These are phyloP conservation scores for Cherax destructor DNA, from an alignment of 1,140 invertebrate genomes.

Conservation along the genomic window DNA sequence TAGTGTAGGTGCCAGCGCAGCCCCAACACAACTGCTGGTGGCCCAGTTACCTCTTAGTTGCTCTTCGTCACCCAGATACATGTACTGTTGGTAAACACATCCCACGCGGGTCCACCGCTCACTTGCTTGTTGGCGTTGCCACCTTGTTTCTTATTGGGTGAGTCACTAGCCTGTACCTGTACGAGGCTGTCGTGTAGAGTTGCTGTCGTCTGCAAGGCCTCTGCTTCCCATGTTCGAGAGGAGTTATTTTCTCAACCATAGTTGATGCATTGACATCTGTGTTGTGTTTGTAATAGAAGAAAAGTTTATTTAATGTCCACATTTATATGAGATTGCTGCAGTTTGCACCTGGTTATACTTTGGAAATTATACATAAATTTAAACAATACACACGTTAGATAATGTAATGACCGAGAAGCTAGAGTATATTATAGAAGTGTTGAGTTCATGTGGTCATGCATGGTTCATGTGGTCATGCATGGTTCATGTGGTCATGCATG, in stretches of 20 bases:
- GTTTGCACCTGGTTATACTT: conserved; percentile 54
- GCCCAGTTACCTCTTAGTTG: neutral
- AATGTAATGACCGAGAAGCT: conserved; percentile 12
- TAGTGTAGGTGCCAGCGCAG: conserved; percentile 14
- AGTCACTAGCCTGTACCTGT: conserved; percentile 32
- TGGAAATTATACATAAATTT: conserved; percentile 36
- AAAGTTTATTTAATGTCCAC: conserved; percentile 52
- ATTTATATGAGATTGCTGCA: conserved; percentile 46
- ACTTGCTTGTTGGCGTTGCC: conserved; percentile 44
- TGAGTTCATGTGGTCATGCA: neutral
- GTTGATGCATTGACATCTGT: conserved; percentile 61
- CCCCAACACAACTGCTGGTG: conserved; percentile 6
- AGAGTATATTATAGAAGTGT: neutral
- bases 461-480: conserved; percentile 13
- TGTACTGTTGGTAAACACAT: conserved; percentile 26
- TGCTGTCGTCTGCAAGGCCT: conserved; percentile 50
- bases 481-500: conserved; percentile 18
- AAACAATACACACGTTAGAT: conserved; percentile 19
- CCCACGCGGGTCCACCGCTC: neutral
- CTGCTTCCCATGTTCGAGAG: conserved; percentile 36
- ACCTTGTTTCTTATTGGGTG: neutral
- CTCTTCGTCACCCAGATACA: conserved; percentile 8
- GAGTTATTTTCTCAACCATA: conserved; percentile 48
- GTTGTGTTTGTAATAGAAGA: conserved; percentile 42
- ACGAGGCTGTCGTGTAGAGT: conserved; percentile 38